Base-by-base conservation (phyloP, 1,140 invertebrate species). In the Drosophila tani region DNA sequence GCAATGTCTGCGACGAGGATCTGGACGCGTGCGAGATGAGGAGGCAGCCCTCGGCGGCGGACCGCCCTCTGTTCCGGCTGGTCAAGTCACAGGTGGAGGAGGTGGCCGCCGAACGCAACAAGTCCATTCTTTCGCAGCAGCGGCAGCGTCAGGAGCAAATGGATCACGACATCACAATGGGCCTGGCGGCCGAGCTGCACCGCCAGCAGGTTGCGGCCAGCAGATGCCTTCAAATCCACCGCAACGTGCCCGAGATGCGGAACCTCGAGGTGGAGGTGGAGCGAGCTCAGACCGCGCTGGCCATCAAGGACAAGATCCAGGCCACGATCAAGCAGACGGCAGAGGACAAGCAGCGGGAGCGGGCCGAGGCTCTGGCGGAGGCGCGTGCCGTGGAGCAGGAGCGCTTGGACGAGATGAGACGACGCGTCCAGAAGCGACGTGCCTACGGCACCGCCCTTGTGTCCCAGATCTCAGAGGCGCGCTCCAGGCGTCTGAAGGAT, bases 11-110 rank as follows among this genome's bases (percentile, higher is more conserved):
- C 8, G 65, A 68, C 11, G 9, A 46, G 3, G 64, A 88, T 14
- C 32, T 35, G 14, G 84, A 87, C 3, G 71, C 84, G 0, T 60
- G 57, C 11, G 67, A 60, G 0, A 15, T 87, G 21, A 6, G 43
- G 8, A 6, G 45, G 24, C 65, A 75, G 15, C 2, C 51, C 0
- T 70, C 76, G 2, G 17, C 3, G 2, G 45, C 67, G 6, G 70
- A 65, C 1, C 69, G 56, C 21, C 43, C 56, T 0, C 12, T 87
- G 1, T 82, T 53, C 17, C 71, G 76, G 0, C 40, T 57, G 49
- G 51, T 80, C 8, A 83, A 83, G 21, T 41, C 66, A 19, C 84
- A 87, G 60, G 83, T 87, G 50, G 75, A 76, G 29, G 75, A 87
- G 29, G 46, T 83, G 17, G 83, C 84, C 19, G 68, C 78, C 19